Evolutionary conservation across 2,888 invertebrate genomes (phyloP), one percentile per base, ranked within the genome.

Genomic region (Agelastica alni): DNA sequence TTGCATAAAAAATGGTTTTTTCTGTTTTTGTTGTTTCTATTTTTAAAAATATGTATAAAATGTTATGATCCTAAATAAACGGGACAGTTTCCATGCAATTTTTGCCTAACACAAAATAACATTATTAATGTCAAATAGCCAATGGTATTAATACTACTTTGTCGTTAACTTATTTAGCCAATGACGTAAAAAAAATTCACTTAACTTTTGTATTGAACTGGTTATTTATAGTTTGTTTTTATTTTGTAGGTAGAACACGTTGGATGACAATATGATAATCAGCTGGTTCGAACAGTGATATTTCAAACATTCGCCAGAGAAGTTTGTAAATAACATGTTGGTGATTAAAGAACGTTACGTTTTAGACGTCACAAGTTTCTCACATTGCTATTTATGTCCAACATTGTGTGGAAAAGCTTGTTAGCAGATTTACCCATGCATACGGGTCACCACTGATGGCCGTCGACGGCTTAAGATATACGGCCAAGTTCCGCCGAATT

Each of bases 381-480:
- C 42, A 42, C 49, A 34, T 41, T 12, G 47, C 43, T 49, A 49
- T 49, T 54, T 47, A 41, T 44, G 52, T 36, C 43, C 28, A 17
- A 37, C 45, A 52, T 44, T 39, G 43, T 54, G 41, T 53, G 44
- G 47, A 44, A 49, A 13, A 56, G 46, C 46, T 51, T 45, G 42
- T 37, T 44, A 37, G 41, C 44, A 39, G 32, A 42, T 53, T 51
- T 48, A 41, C 59, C 56, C 51, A 59, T 59, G 56, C 30, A 14
- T 57, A 53, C 48, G 58, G 56, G 59, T 48, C 51, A 41, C 66
- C 66, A 69, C 70, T 72, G 70, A 73, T 72, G 71, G 71, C 70
- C 67, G 61, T 69, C 64, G 62, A 63, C 62, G 67, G 67, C 62
- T 63, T 64, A 56, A 58, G 59, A 58, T 63, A 56, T 48, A 62